Percentiles rank a stretch among this genome's conserved stretches.
phyloP scores from a whole-genome alignment of 2,888 invertebrate species.

The Oligia strigilis region DNA sequence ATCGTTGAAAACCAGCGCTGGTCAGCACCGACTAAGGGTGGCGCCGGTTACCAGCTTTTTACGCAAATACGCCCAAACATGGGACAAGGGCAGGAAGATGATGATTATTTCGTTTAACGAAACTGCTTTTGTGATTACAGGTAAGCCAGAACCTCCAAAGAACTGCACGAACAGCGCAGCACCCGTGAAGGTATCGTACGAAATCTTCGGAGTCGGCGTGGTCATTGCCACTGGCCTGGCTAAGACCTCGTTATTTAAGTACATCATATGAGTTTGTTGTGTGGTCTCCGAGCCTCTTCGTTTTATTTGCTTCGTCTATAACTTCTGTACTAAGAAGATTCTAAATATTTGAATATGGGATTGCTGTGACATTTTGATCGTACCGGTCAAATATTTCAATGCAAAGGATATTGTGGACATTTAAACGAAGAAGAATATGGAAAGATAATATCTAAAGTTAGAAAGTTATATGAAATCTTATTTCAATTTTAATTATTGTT shows the following conservation, averaged over 20 bases:
- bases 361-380: constrained; percentile 5
- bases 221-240: constrained; percentile 70
- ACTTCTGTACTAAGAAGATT: constrained; percentile 53
- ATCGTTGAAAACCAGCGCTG: background rate
- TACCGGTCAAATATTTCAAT: background rate
- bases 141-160: constrained; percentile 83
- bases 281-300: constrained; percentile 52
- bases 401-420: background rate
- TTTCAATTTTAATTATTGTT: background rate
- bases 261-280: constrained; percentile 71
- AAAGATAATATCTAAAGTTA: constrained; percentile 5
- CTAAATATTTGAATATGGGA: background rate
- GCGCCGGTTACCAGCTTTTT: background rate
- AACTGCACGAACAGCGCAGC: constrained; percentile 84
- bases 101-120: background rate
- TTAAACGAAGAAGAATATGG: background rate
- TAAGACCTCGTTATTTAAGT: constrained; percentile 77
- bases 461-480: constrained; percentile 18
- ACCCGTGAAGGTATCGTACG: constrained; percentile 67
- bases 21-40: background rate
- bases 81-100: background rate
- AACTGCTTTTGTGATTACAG: constrained; percentile 72
- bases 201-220: constrained; percentile 70
- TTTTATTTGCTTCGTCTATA: constrained; percentile 57
- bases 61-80: background rate